Conservation (phyloP, 2,888 invertebrate species). For the Ryuthela nishihirai region DNA sequence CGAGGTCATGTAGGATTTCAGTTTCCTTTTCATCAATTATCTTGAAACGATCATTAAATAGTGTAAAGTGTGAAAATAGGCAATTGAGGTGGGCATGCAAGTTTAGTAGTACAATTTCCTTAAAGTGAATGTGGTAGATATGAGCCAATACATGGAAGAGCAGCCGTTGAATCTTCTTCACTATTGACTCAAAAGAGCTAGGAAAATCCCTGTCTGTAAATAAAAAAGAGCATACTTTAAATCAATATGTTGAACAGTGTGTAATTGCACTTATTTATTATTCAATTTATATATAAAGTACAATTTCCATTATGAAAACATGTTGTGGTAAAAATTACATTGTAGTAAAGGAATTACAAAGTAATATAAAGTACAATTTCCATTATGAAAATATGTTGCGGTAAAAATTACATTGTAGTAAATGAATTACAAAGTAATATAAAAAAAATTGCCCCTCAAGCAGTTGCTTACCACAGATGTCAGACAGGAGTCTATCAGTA, state of each 20-base stretch:
- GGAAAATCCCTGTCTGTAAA: constrained; percentile 87
- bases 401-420: no score
- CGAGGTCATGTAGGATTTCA: constrained; percentile 87
- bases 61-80: constrained; percentile 94
- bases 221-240: constrained; percentile 40
- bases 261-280: no score
- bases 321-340: no score
- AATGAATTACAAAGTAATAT: no score
- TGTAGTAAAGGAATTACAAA: no score
- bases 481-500: no score
- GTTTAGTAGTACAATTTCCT: constrained; percentile 87
- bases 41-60: constrained; percentile 75
- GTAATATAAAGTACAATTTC: no score
- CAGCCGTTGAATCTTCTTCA: constrained; percentile 92
- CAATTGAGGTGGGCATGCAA: constrained; percentile 96
- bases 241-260: background rate
- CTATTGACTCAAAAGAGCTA: constrained; percentile 85
- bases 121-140: constrained; percentile 96
- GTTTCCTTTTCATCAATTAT: constrained; percentile 94
- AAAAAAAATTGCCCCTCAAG: no score
- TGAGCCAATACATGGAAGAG: constrained; percentile 98
- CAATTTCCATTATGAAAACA: no score
- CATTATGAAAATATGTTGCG: no score
- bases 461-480: no score
- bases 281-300: no score